These are phyloP conservation scores for Eumeta japonica DNA, from an alignment of 1,140 invertebrate species.

Conservation along the genomic window DNA sequence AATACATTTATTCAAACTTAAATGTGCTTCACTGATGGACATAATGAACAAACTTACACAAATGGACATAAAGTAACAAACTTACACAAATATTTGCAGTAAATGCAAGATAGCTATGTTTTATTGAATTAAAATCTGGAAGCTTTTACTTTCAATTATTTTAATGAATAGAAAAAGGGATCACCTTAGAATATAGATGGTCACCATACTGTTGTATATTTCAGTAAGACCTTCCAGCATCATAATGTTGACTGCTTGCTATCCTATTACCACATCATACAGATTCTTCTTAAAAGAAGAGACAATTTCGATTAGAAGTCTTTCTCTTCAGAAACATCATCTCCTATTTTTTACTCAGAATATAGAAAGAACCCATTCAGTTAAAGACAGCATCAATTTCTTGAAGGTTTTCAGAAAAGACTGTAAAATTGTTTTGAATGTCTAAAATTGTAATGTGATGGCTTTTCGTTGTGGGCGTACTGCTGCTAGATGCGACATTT, in stretches of 20 bases:
- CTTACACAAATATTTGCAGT: too few relatives aligned
- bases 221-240: constrained; percentile 83
- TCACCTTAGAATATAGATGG: constrained; percentile 82
- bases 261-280: constrained; percentile 89
- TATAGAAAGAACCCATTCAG: constrained; percentile 91
- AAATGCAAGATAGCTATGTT: too few relatives aligned
- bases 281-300: constrained; percentile 92
- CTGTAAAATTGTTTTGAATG: constrained; percentile 89
- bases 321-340: constrained; percentile 85
- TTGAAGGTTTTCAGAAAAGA: constrained; percentile 76
- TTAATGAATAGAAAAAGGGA: too few relatives aligned
- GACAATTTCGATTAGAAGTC: constrained; percentile 86
- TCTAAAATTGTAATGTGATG: constrained; percentile 78
- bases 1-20: too few relatives aligned
- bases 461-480: constrained; percentile 18
- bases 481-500: constrained; percentile 26
- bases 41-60: too few relatives aligned
- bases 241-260: constrained; percentile 89
- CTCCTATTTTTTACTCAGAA: constrained; percentile 73
- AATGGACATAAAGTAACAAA: too few relatives aligned
- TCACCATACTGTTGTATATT: constrained; percentile 94
- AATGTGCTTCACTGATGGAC: too few relatives aligned
- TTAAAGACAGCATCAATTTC: constrained; percentile 77
- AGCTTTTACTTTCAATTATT: too few relatives aligned
- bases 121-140: too few relatives aligned